Percentiles rank a stretch among this genome's conserved stretches.
Evolutionary conservation across 2,888 invertebrate genomes (phyloP).

Genomic region (Syritta pipiens): DNA sequence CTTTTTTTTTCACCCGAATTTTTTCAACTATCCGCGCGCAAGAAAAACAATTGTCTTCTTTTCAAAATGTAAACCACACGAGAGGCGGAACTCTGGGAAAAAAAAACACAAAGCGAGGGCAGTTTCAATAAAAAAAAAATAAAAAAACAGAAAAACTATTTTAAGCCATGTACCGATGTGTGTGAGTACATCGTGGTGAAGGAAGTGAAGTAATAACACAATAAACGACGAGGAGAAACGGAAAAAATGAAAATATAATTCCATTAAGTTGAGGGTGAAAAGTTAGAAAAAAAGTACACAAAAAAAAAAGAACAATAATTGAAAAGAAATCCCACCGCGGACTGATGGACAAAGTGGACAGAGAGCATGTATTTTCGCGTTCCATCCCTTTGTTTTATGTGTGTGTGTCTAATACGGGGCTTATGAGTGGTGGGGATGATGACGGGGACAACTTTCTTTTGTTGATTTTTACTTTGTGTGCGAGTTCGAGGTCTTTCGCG

Average conservation of each 20-base stretch:
- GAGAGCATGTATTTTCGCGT: neutral
- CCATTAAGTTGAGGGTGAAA: constrained; percentile 51
- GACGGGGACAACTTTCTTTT: too few relatives aligned
- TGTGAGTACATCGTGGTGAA: neutral
- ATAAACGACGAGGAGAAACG: constrained; percentile 9
- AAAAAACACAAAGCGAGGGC: too few relatives aligned
- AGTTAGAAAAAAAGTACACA: neutral
- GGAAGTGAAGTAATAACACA: constrained; percentile 37
- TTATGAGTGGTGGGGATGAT: neutral
- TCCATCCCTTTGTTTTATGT: neutral
- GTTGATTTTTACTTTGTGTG: too few relatives aligned
- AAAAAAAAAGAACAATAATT: neutral
- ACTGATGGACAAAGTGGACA: too few relatives aligned
- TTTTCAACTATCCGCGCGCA: too few relatives aligned
- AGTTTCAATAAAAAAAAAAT: constrained; percentile 23
- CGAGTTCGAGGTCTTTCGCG: too few relatives aligned
- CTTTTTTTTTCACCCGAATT: too few relatives aligned
- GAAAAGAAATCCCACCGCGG: neutral
- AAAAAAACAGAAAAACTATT: constrained; percentile 61
- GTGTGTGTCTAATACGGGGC: neutral
- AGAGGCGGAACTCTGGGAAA: too few relatives aligned
- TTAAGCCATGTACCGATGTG: constrained; percentile 15
- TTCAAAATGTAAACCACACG: too few relatives aligned
- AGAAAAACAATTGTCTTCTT: too few relatives aligned
- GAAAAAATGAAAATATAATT: constrained; percentile 45